phyloP scores from a whole-genome alignment of 1,140 invertebrate species.

The Lepidurus couesii region DNA sequence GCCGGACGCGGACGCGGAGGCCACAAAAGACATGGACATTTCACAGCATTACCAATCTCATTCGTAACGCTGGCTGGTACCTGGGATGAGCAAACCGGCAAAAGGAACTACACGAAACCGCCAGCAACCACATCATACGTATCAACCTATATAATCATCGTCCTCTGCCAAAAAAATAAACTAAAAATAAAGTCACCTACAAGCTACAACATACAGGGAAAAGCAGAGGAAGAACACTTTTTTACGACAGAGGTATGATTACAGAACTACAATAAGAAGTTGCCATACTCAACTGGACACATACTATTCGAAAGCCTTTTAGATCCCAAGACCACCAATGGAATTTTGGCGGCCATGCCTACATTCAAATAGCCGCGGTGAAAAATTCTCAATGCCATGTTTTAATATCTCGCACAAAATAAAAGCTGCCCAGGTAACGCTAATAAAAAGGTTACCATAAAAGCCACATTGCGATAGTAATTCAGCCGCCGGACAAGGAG shows the following conservation, averaged over 20 bases:
- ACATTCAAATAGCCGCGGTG: background rate
- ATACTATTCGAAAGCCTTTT: background rate
- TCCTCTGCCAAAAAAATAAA: background rate
- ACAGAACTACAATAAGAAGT: background rate
- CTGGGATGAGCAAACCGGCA: background rate
- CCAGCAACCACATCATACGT: slow-evolving; percentile 21
- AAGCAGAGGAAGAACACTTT: background rate
- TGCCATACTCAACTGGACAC: background rate
- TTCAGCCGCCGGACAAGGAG: background rate
- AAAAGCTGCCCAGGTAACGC: background rate
- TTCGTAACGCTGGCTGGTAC: slow-evolving; percentile 17
- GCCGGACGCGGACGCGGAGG: slow-evolving; percentile 5
- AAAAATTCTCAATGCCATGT: background rate
- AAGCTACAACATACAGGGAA: background rate
- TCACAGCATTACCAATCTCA: slow-evolving; percentile 22
- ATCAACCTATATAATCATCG: slow-evolving; percentile 15
- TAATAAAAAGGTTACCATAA: background rate
- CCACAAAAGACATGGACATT: slow-evolving; percentile 18
- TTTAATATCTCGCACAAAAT: background rate
- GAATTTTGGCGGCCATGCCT: background rate
- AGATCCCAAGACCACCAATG: background rate
- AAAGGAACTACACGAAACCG: background rate
- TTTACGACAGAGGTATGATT: background rate
- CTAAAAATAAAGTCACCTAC: background rate
- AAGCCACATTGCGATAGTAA: background rate